These are phyloP conservation scores for Oikopleura dioica DNA, from an alignment of 23 tunicate species.

Conservation along the genomic window DNA sequence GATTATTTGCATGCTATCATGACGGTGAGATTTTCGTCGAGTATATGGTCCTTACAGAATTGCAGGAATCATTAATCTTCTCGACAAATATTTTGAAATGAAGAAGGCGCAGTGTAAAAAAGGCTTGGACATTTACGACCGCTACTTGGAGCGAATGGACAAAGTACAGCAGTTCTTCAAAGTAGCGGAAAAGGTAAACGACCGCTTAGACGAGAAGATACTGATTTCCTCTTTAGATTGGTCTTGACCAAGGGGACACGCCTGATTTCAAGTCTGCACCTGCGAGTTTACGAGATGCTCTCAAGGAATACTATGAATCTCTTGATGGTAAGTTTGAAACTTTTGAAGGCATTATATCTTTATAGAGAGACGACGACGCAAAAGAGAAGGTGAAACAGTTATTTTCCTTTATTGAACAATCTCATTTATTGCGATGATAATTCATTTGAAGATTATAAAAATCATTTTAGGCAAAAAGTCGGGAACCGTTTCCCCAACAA, in stretches of 20 bases:
- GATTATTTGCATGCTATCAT: constrained; percentile 92
- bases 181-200: constrained; percentile 68
- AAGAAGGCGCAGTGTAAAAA: constrained; percentile 80
- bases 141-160: constrained; percentile 60
- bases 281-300: constrained; percentile 67
- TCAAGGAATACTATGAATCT: constrained; percentile 54
- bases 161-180: constrained; percentile 67
- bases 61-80: neutral
- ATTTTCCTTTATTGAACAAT: too few species aligned
- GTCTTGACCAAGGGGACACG: constrained; percentile 94
- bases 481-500: constrained; percentile 7
- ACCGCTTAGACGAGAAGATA: too few species aligned
- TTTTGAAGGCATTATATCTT: too few species aligned
- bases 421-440: too few species aligned
- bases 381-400: neutral
- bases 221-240: constrained; percentile 26
- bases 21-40: constrained; percentile 71
- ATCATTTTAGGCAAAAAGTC: constrained; percentile 8
- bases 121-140: constrained; percentile 68
- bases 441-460: too few species aligned
- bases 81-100: constrained; percentile 87
- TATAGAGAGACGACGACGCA: neutral
- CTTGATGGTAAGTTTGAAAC: constrained; percentile 34
- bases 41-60: constrained; percentile 1
- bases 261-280: constrained; percentile 97